Conservation (phyloP, 2,888 invertebrate genomes). For the Atrina japonica region DNA sequence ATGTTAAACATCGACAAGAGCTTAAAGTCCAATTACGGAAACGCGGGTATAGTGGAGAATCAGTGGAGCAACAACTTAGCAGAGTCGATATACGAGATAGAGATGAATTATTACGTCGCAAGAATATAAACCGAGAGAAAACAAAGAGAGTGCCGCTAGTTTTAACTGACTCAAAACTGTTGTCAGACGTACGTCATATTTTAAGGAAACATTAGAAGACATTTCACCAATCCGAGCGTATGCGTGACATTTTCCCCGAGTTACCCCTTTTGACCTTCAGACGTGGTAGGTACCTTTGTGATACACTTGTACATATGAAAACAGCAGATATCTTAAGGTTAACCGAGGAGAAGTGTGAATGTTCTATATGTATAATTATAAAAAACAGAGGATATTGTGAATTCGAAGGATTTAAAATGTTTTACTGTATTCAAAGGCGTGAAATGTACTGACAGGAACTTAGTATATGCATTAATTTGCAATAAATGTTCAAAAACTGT, state of each 20-base stretch:
- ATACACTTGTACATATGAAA: slow-evolving; percentile 1
- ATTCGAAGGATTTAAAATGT: too few relatives aligned
- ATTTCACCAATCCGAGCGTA: neutral
- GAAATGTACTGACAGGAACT: neutral
- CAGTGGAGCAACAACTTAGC: neutral
- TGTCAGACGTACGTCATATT: too few relatives aligned
- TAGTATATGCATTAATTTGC: slow-evolving; percentile 14
- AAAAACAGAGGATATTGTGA: too few relatives aligned
- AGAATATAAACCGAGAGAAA: neutral
- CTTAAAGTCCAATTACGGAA: slow-evolving; percentile 7
- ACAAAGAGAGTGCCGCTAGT: neutral
- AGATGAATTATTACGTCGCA: neutral
- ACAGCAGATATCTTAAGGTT: neutral
- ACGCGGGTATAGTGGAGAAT: slow-evolving; percentile 1
- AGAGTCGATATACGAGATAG: slow-evolving; percentile 1
- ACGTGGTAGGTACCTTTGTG: neutral
- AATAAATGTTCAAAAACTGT: slow-evolving; percentile 5
- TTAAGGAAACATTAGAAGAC: neutral
- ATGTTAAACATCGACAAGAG: neutral
- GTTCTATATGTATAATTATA: neutral
- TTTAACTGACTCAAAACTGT: neutral
- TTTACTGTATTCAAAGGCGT: neutral
- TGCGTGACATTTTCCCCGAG: neutral
- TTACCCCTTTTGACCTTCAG: neutral
- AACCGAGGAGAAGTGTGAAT: neutral